These are phyloP conservation scores for Antitype chi DNA, from an alignment of 2,888 invertebrate species.

Conservation along the genomic window DNA sequence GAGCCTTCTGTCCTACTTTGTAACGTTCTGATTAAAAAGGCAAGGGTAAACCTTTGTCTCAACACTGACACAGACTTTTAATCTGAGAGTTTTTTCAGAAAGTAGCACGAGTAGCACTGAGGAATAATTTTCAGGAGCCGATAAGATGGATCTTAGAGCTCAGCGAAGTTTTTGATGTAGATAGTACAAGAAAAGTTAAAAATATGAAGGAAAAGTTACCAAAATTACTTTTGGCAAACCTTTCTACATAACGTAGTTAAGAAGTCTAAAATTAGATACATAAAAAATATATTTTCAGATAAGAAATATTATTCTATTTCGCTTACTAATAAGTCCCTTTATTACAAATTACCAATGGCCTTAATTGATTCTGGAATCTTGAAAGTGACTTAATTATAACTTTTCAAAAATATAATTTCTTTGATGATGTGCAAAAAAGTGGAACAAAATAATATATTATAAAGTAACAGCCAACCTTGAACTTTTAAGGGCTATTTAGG, in stretches of 20 bases:
- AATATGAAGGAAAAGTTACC: conserved; percentile 18
- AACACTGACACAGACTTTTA: conserved; percentile 60
- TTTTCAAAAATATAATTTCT: not conserved
- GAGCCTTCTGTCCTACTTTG: conserved; percentile 25
- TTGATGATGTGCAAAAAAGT: not conserved
- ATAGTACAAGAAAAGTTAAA: conserved; percentile 26
- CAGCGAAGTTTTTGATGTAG: conserved; percentile 24
- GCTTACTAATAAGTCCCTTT: conserved; percentile 8
- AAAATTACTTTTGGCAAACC: not conserved
- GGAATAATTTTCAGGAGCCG: conserved; percentile 44
- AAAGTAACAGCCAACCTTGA: too few relatives aligned
- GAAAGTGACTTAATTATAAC: not conserved
- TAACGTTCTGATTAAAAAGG: conserved; percentile 65
- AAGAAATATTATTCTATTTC: not conserved
- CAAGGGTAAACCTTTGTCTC: conserved; percentile 64
- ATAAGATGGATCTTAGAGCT: conserved; percentile 40
- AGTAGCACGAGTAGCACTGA: conserved; percentile 40
- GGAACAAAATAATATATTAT: not conserved
- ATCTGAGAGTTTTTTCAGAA: conserved; percentile 61
- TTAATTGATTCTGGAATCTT: conserved; percentile 1
- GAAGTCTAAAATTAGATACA: not conserved
- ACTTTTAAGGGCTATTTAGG: not conserved
- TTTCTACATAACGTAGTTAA: not conserved
- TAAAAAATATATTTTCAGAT: not conserved
- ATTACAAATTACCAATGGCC: not conserved